Percentiles rank a stretch among this genome's conserved stretches.
These are phyloP conservation scores for Chelonia mydas DNA, from an alignment of 2,797 vertebrate genomes.

Conservation along the genomic window DNA sequence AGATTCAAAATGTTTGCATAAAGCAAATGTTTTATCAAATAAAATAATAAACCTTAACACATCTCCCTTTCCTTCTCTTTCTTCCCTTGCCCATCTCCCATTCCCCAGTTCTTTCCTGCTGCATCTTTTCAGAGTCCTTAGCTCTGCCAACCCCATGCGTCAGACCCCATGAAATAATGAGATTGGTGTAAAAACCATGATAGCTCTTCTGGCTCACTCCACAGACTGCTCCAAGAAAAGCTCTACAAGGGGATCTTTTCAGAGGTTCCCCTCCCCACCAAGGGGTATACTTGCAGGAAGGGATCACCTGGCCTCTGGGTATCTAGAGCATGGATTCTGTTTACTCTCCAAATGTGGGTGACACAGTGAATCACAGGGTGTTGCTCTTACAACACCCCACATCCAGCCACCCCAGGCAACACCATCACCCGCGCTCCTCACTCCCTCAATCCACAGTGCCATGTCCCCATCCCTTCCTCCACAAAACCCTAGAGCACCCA, in stretches of 20 bases:
- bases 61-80: neutral
- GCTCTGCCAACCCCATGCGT: neutral
- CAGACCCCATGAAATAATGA: no score
- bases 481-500: neutral
- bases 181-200: neutral
- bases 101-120: neutral
- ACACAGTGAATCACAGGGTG: neutral
- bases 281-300: neutral
- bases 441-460: neutral
- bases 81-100: neutral
- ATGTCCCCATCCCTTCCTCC: neutral
- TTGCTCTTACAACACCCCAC: neutral
- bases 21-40: neutral
- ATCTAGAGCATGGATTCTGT: neutral
- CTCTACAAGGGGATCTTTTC: neutral
- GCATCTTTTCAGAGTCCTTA: neutral
- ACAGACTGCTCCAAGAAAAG: neutral
- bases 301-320: neutral
- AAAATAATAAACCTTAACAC: neutral
- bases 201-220: neutral
- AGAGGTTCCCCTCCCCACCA: neutral
- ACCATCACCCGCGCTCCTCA: neutral
- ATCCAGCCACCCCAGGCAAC: no score
- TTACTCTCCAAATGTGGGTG: neutral
- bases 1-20: neutral